Evolutionary conservation across 2,797 vertebrate genomes (phyloP), one percentile per base, ranked within the genome.

Genomic region (Chaenodraco wilsoni): DNA sequence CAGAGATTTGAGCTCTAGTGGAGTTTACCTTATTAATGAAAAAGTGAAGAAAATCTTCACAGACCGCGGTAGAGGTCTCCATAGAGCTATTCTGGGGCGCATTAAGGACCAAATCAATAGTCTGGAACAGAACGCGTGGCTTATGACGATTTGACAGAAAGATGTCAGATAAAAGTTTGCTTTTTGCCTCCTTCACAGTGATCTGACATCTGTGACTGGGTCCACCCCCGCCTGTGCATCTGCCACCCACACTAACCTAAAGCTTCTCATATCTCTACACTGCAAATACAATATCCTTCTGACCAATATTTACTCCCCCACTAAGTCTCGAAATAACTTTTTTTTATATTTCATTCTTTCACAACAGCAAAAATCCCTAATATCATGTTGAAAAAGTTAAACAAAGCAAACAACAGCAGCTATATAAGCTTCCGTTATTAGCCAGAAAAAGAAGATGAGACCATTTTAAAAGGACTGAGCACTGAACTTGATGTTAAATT

Each of bases 401-500:
- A 59, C 40, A 60, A 70, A 67, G 58, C 45, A 14, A 49, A 27
- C 37, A 58, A 65, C 78, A 65, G 37, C 37, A 49, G 11, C 59
- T 8, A 64, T 44, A 64, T 60, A 76, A 72, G 21, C 37, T 27
- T 64, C 51, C 8, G 7, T 76, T 66, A 56, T 56, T 55, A 59
- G 72, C 43, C 31, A 56, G 13, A 65, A 52, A 70, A 66, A 75
- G 45, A 74, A 69, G 23, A 69, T 74, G 23, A 76, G 21, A 57
- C 40, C 19, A 5, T 64, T 84, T 69, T 54, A 56, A 83, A 84
- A 66, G 44, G 68, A 45, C 48, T 72, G 51, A 87, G 85, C 51
- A 10, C 23, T 72, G 84, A 87, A 87, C 72, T 72, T 41, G 51
- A 70, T 82, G 74, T 82, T 62, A 87, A 88, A 89, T 84, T 71